These are phyloP conservation scores for Tupaia chinensis DNA, from an alignment of 2,113 vertebrate genomes.

Conservation along the genomic window DNA sequence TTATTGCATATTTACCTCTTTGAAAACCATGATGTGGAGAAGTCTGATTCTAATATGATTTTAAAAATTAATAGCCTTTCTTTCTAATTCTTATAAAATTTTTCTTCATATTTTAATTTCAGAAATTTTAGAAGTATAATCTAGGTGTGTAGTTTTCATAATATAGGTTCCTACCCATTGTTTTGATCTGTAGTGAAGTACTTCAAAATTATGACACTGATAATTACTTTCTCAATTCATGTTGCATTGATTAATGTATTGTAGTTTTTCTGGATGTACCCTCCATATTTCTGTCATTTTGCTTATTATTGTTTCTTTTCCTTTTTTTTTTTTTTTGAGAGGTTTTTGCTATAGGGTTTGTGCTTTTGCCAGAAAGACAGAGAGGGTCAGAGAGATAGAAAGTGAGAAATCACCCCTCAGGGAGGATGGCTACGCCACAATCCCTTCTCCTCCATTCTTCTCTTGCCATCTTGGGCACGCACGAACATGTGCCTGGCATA, in stretches of 20 bases:
- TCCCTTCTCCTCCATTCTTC: too few species aligned
- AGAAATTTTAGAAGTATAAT: not conserved
- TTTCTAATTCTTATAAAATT: not conserved
- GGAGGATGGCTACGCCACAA: too few species aligned
- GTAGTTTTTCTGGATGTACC: not conserved
- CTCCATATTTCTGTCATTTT: not conserved
- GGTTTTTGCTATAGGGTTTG: too few species aligned
- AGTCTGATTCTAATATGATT: constrained; percentile 57
- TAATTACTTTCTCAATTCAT: not conserved
- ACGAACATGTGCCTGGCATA: too few species aligned
- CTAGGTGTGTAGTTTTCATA: not conserved
- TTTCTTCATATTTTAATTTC: not conserved
- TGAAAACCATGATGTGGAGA: constrained; percentile 46
- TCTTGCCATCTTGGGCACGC: too few species aligned
- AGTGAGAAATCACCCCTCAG: too few species aligned
- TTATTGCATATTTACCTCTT: not conserved
- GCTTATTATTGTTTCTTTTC: not conserved
- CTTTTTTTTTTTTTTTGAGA: too few species aligned
- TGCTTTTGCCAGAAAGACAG: too few species aligned
- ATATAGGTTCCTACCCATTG: not conserved
- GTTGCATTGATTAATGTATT: not conserved
- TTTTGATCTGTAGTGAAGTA: not conserved
- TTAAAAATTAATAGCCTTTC: not conserved
- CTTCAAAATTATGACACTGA: not conserved
- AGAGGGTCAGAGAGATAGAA: too few species aligned